A percentile compares a stretch with the other conserved stretches of the same genome.
Conservation (phyloP, 2,888 invertebrate genomes). For the Eristalis arbustorum region DNA sequence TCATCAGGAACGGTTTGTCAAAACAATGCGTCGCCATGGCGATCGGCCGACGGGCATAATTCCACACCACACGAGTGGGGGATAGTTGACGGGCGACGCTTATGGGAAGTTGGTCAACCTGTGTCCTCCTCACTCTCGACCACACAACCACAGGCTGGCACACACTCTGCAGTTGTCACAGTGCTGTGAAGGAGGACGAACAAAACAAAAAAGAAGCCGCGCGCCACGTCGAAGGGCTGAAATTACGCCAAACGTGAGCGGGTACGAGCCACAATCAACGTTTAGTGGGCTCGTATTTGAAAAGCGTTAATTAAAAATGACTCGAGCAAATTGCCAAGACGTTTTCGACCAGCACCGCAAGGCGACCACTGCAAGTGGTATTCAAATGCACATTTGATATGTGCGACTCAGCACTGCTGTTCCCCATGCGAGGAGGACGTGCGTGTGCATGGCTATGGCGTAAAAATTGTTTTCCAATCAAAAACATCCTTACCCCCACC, state of each 20-base stretch:
- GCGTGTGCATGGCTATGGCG: not conserved
- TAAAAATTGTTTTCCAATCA: conserved; percentile 63
- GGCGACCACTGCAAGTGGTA: conserved; percentile 38
- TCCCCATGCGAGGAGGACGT: not conserved
- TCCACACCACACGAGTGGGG: conserved; percentile 35
- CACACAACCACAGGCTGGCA: conserved; percentile 1
- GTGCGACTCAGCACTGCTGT: conserved; percentile 47
- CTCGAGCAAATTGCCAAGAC: conserved; percentile 61
- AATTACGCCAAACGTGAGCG: conserved; percentile 39
- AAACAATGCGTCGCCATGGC: conserved; percentile 68
- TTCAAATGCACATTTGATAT: conserved; percentile 58
- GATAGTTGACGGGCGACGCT: conserved; percentile 19
- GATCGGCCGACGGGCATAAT: conserved; percentile 23
- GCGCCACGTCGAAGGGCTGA: not conserved
- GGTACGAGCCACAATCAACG: conserved; percentile 45
- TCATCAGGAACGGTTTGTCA: conserved; percentile 65
- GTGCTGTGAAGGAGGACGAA: not conserved
- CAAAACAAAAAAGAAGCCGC: not conserved
- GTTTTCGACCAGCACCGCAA: no score
- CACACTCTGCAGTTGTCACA: conserved; percentile 30
- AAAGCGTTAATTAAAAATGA: conserved; percentile 71
- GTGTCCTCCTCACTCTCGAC: conserved; percentile 17
- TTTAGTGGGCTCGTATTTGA: conserved; percentile 71
- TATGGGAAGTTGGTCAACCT: conserved; percentile 59
- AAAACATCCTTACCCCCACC: not conserved